Conservation (phyloP, 1,140 invertebrate species). For the Drosophila micromelanica region DNA sequence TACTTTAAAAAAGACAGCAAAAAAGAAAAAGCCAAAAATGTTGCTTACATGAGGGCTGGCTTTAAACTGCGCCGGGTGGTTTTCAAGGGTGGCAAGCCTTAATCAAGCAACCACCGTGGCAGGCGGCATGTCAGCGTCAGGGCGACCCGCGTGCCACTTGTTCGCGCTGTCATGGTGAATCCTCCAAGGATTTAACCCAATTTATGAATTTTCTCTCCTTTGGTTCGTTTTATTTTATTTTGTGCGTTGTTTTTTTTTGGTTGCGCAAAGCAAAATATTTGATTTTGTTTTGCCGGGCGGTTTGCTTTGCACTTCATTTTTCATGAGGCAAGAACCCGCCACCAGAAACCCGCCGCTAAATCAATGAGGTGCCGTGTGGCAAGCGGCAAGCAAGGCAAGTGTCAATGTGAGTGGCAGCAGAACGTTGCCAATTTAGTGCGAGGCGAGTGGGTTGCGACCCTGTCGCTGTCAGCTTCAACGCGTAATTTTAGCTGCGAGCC, state of each 20-base stretch:
- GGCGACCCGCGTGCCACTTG: slow-evolving; percentile 68
- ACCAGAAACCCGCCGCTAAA: slow-evolving; percentile 42
- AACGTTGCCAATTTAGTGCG: slow-evolving; percentile 62
- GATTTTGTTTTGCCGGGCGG: slow-evolving; percentile 63
- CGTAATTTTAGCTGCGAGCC: slow-evolving; percentile 23
- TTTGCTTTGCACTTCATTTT: slow-evolving; percentile 78
- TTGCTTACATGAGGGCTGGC: slow-evolving; percentile 4
- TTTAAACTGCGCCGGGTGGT: slow-evolving; percentile 53
- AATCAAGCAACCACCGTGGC: slow-evolving; percentile 49
- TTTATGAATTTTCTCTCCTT: slow-evolving; percentile 74
- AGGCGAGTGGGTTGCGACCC: slow-evolving; percentile 25
- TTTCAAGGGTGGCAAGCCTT: slow-evolving; percentile 56
- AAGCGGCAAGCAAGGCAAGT: slow-evolving; percentile 49
- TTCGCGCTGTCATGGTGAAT: slow-evolving; percentile 81
- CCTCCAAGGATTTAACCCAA: slow-evolving; percentile 81
- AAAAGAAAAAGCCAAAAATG: slow-evolving; percentile 30
- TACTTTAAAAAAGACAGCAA: slow-evolving; percentile 3
- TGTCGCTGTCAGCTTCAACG: slow-evolving; percentile 57
- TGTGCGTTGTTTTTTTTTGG: background rate
- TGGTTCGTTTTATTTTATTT: slow-evolving; percentile 2
- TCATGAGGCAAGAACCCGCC: slow-evolving; percentile 53
- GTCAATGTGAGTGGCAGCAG: slow-evolving; percentile 70
- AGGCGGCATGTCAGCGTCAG: slow-evolving; percentile 53
- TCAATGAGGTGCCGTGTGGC: slow-evolving; percentile 30
- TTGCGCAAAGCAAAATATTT: slow-evolving; percentile 72